A percentile compares a stretch with the other conserved stretches of the same genome.
Conservation (phyloP, 2,888 invertebrate species). For the Pachliopta kotzebuea region DNA sequence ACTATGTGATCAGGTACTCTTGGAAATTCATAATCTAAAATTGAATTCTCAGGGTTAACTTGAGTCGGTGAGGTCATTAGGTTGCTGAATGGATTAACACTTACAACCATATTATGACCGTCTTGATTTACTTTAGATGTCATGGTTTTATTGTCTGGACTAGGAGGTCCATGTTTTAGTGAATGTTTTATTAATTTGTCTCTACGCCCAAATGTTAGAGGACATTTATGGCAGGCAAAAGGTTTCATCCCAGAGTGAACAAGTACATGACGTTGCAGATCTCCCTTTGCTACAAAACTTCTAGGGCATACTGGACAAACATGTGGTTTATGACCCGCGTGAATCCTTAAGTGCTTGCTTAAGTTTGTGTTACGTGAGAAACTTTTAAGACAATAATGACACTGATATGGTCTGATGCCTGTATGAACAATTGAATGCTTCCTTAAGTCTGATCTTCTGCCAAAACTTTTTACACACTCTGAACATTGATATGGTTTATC, state of each 20-base stretch:
- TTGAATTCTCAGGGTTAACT: constrained; percentile 46
- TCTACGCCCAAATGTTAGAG: constrained; percentile 83
- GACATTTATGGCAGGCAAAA: constrained; percentile 83
- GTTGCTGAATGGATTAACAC: constrained; percentile 80
- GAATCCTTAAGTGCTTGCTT: constrained; percentile 87
- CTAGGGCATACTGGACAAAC: constrained; percentile 87
- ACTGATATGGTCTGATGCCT: constrained; percentile 87
- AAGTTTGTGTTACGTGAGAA: constrained; percentile 89
- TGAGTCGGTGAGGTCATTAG: constrained; percentile 67
- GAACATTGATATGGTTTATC: constrained; percentile 86
- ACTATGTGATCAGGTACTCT: constrained; percentile 76
- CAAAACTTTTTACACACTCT: constrained; percentile 85
- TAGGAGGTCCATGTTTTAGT: constrained; percentile 78
- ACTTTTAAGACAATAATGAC: constrained; percentile 86
- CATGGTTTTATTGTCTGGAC: constrained; percentile 48
- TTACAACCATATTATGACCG: constrained; percentile 80
- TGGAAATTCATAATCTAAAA: constrained; percentile 67
- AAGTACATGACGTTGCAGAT: constrained; percentile 83
- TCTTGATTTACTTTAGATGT: constrained; percentile 58
- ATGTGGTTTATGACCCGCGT: constrained; percentile 85
- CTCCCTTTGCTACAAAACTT: constrained; percentile 85
- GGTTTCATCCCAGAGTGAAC: constrained; percentile 85
- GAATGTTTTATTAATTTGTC: constrained; percentile 86
- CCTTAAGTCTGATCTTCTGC: constrained; percentile 84
- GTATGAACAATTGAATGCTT: constrained; percentile 89